phyloP scores from a whole-genome alignment of 2,113 vertebrate genomes.

The Strigops habroptila region DNA sequence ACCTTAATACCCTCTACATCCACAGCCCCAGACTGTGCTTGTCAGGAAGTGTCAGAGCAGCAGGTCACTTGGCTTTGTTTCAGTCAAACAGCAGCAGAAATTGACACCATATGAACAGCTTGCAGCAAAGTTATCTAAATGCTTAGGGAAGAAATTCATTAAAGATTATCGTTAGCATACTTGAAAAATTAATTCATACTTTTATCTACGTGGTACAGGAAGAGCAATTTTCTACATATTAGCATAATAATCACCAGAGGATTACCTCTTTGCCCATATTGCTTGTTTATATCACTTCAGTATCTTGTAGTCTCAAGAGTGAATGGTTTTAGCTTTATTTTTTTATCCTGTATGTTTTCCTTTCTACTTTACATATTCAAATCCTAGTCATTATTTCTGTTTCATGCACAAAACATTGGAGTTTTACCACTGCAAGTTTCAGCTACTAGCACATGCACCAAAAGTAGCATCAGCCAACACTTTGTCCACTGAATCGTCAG shows the following conservation, averaged over 20 bases:
- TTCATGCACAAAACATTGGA: not conserved
- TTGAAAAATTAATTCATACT: not conserved
- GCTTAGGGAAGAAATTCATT: not conserved
- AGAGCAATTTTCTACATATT: not conserved
- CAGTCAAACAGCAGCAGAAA: not conserved
- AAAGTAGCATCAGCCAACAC: not conserved
- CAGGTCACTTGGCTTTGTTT: not conserved
- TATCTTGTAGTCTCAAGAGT: not conserved
- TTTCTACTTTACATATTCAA: not conserved
- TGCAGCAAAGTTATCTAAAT: not conserved
- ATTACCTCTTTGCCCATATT: not conserved
- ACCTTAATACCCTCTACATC: slow-evolving; percentile 34
- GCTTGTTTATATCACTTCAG: not conserved
- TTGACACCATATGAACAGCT: not conserved
- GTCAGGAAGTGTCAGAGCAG: not conserved
- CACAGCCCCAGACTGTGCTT: not conserved
- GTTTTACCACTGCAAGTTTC: not conserved
- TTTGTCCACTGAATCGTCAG: not conserved
- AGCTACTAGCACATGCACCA: not conserved
- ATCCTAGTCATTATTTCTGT: not conserved
- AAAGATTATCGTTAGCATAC: not conserved
- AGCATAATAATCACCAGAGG: not conserved
- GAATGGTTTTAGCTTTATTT: not conserved
- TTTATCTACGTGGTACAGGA: not conserved
- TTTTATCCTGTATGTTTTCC: not conserved